A percentile compares a stretch with the other conserved stretches of the same genome.
Conservation (phyloP, 2,797 vertebrate genomes). For the Chanos chanos region DNA sequence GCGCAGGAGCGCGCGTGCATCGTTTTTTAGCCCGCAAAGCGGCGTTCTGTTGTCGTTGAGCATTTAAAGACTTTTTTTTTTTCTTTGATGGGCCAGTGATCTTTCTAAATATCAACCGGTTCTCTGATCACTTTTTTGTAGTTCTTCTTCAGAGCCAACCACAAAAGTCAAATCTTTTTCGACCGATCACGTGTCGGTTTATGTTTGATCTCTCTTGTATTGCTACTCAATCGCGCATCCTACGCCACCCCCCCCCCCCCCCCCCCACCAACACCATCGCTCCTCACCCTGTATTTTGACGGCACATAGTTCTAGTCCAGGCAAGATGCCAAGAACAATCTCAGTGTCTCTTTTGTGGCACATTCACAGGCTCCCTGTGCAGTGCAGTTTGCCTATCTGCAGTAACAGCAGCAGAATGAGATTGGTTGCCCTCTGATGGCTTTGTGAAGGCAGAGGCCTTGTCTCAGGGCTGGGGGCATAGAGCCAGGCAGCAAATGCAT, state of each 20-base stretch:
- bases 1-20: no score
- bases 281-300: constrained; percentile 20
- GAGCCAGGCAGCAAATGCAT: constrained; percentile 43
- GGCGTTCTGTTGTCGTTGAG: no score
- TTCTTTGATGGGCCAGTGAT: no score
- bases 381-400: constrained; percentile 29
- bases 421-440: constrained; percentile 46
- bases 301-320: constrained; percentile 28
- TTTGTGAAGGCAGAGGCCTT: constrained; percentile 52
- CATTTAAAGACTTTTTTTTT: constrained; percentile 25
- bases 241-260: no score
- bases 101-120: neutral
- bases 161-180: constrained; percentile 18
- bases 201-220: no score
- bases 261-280: no score
- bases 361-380: constrained; percentile 26
- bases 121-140: neutral
- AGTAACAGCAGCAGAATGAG: constrained; percentile 9
- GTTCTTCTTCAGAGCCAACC: neutral
- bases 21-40: no score
- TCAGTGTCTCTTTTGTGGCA: constrained; percentile 30
- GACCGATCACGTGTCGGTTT: no score
- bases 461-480: constrained; percentile 46
- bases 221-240: no score
- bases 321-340: constrained; percentile 32